A percentile compares a stretch with the other conserved stretches of the same genome.
Evolutionary conservation across 2,797 vertebrate genomes (phyloP).

Genomic region (Peromyscus attwateri): DNA sequence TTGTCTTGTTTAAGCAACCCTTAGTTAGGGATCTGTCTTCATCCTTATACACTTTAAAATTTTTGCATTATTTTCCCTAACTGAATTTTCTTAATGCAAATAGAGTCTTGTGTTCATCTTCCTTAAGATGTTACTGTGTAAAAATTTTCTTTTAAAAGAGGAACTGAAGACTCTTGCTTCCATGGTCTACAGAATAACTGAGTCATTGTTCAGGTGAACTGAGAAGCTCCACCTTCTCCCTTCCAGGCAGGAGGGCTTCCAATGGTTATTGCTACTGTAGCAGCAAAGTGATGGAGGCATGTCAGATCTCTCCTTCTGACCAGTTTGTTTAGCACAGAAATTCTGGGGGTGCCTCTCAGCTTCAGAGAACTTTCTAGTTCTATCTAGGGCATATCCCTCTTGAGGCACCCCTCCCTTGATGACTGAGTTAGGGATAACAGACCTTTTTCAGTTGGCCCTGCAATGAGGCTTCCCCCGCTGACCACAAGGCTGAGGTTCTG

Average conservation of each 20-base stretch:
- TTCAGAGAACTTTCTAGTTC: not conserved
- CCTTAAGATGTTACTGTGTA: not conserved
- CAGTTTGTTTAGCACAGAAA: not conserved
- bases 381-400: not conserved
- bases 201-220: not conserved
- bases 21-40: not conserved
- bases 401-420: not conserved
- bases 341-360: not conserved
- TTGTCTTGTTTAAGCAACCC: not conserved
- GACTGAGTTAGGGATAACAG: not conserved
- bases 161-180: not conserved
- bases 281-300: not conserved
- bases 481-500: fast-evolving
- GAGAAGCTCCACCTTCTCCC: not conserved
- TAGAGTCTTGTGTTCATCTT: not conserved
- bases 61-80: not conserved
- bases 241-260: not conserved
- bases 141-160: not conserved
- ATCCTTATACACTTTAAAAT: not conserved
- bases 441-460: not conserved
- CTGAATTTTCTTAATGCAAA: not conserved
- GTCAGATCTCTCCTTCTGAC: not conserved
- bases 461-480: not conserved
- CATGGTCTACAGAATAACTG: not conserved
- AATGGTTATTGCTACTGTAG: not conserved